phyloP scores from a whole-genome alignment of 2,113 vertebrate species.

The Pionites leucogaster region DNA sequence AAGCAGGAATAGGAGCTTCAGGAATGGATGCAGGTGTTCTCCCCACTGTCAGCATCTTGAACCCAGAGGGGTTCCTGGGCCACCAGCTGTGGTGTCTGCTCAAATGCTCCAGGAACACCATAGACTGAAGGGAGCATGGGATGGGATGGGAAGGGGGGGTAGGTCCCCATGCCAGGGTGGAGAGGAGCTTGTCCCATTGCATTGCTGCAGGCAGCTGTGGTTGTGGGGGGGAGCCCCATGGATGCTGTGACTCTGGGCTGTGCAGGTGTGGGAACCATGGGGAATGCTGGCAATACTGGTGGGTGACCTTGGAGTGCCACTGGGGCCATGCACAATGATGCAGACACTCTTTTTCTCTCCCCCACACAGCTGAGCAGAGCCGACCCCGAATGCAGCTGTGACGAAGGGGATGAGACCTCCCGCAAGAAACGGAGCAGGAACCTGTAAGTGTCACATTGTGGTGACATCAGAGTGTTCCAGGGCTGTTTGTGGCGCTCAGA shows the following conservation, averaged over 20 bases:
- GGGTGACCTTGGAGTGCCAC: background rate
- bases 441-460: constrained; percentile 79
- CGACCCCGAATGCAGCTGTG: constrained; percentile 80
- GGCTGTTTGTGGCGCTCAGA: background rate
- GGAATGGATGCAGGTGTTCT: background rate
- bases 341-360: background rate
- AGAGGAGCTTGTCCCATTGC: background rate
- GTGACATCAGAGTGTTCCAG: background rate
- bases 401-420: constrained; percentile 75
- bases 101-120: background rate
- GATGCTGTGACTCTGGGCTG: background rate
- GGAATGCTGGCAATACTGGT: background rate
- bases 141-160: background rate
- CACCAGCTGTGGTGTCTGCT: accelerated
- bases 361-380: constrained; percentile 79
- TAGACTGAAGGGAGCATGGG: background rate
- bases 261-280: accelerated
- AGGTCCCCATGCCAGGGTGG: background rate
- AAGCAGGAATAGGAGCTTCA: background rate
- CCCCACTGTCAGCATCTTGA: background rate
- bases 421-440: constrained; percentile 90
- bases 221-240: background rate
- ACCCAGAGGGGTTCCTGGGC: background rate
- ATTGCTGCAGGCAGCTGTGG: accelerated
- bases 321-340: background rate